Evolutionary conservation across 2,797 vertebrate genomes (phyloP).

Genomic region (Aeoliscus strigatus): DNA sequence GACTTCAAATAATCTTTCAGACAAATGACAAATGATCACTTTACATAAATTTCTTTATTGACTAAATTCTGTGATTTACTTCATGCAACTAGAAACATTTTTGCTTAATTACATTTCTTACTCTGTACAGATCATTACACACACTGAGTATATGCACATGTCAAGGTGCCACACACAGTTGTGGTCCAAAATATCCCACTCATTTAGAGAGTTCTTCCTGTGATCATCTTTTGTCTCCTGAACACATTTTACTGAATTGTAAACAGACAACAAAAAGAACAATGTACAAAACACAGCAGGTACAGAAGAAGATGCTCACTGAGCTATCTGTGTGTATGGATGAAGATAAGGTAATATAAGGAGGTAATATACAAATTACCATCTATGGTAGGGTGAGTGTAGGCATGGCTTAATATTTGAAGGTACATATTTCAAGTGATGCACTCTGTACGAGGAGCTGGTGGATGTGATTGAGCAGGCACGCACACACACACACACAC

Average conservation of each 20-base stretch:
- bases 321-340: no score
- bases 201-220: conserved; percentile 6
- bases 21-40: neutral
- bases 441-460: conserved; percentile 3
- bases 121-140: conserved; percentile 41
- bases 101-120: conserved; percentile 31
- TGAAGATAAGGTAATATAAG: conserved; percentile 1
- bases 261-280: conserved; percentile 12
- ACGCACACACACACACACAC: no score
- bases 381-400: conserved; percentile 11
- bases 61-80: conserved; percentile 33
- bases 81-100: conserved; percentile 52
- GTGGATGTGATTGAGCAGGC: conserved; percentile 13
- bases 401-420: no score
- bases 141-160: conserved; percentile 28
- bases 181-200: conserved; percentile 3
- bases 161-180: conserved; percentile 13
- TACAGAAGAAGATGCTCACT: neutral
- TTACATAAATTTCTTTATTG: conserved; percentile 51
- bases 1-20: no score
- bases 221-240: neutral
- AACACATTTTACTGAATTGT: conserved; percentile 16
- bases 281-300: conserved; percentile 15
- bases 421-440: conserved; percentile 34
- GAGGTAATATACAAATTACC: conserved; percentile 4